Conservation (phyloP, 2,797 vertebrate species). For the Eurystomus glaucurus region DNA sequence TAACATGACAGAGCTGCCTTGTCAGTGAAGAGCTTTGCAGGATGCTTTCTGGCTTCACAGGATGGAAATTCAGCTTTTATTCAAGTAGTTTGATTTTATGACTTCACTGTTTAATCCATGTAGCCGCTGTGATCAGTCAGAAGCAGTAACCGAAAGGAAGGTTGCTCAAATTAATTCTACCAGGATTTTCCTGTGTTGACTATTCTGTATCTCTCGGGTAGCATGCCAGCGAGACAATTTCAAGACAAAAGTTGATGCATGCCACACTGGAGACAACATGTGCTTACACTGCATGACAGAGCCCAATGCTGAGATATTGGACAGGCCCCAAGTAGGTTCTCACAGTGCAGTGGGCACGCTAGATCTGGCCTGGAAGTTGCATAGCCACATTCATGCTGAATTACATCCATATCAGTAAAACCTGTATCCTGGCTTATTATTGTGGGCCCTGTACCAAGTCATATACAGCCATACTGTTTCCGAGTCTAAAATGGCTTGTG, state of each 20-base stretch:
- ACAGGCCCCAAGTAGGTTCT: neutral
- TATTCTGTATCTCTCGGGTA: neutral
- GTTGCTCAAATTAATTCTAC: neutral
- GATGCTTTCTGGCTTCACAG: neutral
- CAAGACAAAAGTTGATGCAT: neutral
- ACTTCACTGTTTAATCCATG: neutral
- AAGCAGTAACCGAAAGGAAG: neutral
- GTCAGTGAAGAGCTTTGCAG: conserved; percentile 31
- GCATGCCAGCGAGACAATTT: neutral
- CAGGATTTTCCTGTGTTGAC: neutral
- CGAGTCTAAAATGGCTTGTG: neutral
- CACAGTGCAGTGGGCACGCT: neutral
- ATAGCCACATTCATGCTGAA: neutral
- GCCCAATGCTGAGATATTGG: neutral
- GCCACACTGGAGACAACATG: neutral
- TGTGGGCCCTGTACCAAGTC: neutral
- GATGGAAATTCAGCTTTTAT: conserved; percentile 50
- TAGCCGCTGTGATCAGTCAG: neutral
- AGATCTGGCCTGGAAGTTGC: neutral
- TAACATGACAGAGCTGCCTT: conserved; percentile 7
- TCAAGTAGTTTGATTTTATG: neutral
- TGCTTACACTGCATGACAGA: neutral
- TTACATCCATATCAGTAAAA: conserved; percentile 32
- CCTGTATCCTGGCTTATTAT: neutral
- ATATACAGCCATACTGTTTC: neutral